phyloP scores from a whole-genome alignment of 2,888 invertebrate species.

The Heliconius ismenius region DNA sequence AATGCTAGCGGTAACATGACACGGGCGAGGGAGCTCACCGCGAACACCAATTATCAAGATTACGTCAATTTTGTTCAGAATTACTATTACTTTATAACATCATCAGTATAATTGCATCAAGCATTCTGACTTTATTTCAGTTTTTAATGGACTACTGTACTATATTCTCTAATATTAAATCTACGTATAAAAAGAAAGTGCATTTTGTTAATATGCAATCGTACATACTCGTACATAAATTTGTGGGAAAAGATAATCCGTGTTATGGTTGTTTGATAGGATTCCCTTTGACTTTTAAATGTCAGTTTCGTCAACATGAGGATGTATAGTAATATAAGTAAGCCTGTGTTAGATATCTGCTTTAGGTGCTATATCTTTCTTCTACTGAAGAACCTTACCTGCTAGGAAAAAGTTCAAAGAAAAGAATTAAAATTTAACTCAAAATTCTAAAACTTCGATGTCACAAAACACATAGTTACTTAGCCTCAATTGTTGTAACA shows the following conservation, averaged over 20 bases:
- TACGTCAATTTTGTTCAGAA: constrained; percentile 55
- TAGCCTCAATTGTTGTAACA: not conserved
- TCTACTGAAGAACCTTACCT: too few relatives aligned
- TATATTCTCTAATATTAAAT: not conserved
- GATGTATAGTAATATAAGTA: not conserved
- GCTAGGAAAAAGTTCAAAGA: not conserved
- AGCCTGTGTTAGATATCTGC: not conserved
- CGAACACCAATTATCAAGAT: constrained; percentile 63
- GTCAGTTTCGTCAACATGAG: not conserved
- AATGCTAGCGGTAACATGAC: constrained; percentile 35
- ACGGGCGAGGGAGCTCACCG: constrained; percentile 43
- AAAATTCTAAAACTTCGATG: not conserved
- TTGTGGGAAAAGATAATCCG: too few relatives aligned
- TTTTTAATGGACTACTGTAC: not conserved
- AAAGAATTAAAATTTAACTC: not conserved
- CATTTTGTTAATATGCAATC: not conserved
- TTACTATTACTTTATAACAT: constrained; percentile 49
- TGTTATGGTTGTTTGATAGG: not conserved
- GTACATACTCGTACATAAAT: too few relatives aligned
- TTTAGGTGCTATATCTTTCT: not conserved
- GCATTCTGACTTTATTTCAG: not conserved
- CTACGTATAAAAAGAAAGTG: not conserved
- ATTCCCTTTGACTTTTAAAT: not conserved
- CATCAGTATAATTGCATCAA: constrained; percentile 42
- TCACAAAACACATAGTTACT: not conserved